These are phyloP conservation scores for Vanessa cardui DNA, from an alignment of 2,888 invertebrate genomes.

Conservation along the genomic window DNA sequence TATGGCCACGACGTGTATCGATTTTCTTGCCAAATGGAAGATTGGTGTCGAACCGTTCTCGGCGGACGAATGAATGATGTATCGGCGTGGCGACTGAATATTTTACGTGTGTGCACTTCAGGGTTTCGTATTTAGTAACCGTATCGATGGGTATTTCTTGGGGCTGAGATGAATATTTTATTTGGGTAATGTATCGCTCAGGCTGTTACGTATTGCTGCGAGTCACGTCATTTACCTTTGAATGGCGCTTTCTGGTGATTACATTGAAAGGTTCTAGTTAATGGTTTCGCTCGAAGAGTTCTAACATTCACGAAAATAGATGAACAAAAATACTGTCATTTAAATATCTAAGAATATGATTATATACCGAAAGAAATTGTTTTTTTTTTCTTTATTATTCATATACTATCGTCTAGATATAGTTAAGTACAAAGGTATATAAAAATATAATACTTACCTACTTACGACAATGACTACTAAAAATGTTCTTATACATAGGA, in stretches of 20 bases:
- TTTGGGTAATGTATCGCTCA: conserved; percentile 71
- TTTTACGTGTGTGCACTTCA: conserved; percentile 68
- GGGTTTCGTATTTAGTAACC: conserved; percentile 73
- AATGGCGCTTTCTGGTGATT: conserved; percentile 22
- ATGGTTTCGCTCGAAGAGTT: neutral
- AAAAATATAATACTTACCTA: too few relatives aligned
- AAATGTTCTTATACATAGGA: too few relatives aligned
- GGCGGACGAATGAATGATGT: conserved; percentile 81
- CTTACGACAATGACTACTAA: too few relatives aligned
- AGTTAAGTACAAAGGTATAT: too few relatives aligned
- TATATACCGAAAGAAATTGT: too few relatives aligned
- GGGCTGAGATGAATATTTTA: conserved; percentile 73
- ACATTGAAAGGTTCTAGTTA: conserved; percentile 23
- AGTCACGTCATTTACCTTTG: conserved; percentile 30
- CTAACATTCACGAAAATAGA: neutral
- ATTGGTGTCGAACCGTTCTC: conserved; percentile 82
- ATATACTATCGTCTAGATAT: too few relatives aligned
- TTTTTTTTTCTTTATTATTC: too few relatives aligned
- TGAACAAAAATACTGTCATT: neutral
- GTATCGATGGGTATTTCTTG: conserved; percentile 74
- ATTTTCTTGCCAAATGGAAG: conserved; percentile 83
- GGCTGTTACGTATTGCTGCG: conserved; percentile 44
- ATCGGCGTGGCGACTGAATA: conserved; percentile 77
- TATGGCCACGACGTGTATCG: conserved; percentile 83
- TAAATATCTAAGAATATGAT: neutral